Percentiles rank a stretch among this genome's conserved stretches.
These are phyloP conservation scores for Sarotherodon lohbergeri DNA, from an alignment of 2,113 vertebrate species.

Conservation along the genomic window DNA sequence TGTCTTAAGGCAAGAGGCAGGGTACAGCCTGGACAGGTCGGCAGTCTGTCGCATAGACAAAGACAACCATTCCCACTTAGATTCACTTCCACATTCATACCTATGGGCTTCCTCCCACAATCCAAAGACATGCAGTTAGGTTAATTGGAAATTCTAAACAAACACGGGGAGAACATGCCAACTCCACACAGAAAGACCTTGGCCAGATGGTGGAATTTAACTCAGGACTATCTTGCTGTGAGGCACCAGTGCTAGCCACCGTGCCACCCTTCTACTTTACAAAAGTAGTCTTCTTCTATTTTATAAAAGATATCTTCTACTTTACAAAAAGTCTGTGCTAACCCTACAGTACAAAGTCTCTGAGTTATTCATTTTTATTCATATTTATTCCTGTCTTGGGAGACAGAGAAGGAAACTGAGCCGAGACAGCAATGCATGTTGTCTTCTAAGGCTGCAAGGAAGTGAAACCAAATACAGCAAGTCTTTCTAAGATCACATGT, in stretches of 20 bases:
- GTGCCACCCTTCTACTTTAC: not conserved
- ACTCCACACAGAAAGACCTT: not conserved
- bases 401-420: not conserved
- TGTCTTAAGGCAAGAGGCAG: not conserved
- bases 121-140: not conserved
- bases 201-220: not conserved
- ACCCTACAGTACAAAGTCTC: conserved; percentile 13
- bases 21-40: not conserved
- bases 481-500: conserved; percentile 9
- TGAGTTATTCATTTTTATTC: conserved; percentile 41
- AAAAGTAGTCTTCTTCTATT: not conserved
- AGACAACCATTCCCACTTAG: not conserved
- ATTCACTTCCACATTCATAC: not conserved
- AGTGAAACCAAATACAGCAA: conserved; percentile 19
- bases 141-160: not conserved
- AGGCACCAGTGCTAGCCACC: not conserved
- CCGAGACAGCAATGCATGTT: not conserved
- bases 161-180: not conserved
- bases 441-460: conserved; percentile 36
- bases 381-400: not conserved
- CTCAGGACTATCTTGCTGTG: not conserved
- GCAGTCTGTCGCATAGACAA: not conserved
- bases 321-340: not conserved
- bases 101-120: not conserved
- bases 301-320: not conserved